Conservation (phyloP, 2,797 vertebrate species). For the Gila robusta region DNA sequence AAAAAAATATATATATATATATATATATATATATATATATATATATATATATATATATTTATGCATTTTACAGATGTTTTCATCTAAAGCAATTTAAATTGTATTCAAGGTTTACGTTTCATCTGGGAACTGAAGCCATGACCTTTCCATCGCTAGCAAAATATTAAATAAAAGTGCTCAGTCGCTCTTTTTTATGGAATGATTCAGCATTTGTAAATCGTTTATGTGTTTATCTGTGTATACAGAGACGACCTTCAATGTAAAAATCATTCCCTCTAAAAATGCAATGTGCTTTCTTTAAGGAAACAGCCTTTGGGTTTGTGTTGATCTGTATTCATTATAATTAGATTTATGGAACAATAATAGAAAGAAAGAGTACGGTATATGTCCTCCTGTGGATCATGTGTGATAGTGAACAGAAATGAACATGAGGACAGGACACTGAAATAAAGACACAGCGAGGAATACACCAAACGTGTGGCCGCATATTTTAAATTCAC, state of each 20-base stretch:
- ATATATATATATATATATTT: too few species aligned
- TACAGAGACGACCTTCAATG: too few species aligned
- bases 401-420: neutral
- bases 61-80: too few species aligned
- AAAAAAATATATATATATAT: too few species aligned
- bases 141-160: too few species aligned
- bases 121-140: too few species aligned
- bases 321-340: neutral
- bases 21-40: too few species aligned
- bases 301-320: neutral
- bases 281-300: neutral
- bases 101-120: too few species aligned
- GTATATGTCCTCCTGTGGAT: neutral
- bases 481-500: neutral
- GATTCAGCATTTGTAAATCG: too few species aligned
- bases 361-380: rapidly evolving
- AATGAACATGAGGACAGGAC: neutral
- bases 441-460: neutral
- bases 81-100: too few species aligned
- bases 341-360: neutral
- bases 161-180: too few species aligned
- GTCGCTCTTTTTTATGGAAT: too few species aligned
- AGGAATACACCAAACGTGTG: neutral
- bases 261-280: neutral
- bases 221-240: neutral